Evolutionary conservation across 2,797 vertebrate species (phyloP).

Genomic region (Carapus acus): DNA sequence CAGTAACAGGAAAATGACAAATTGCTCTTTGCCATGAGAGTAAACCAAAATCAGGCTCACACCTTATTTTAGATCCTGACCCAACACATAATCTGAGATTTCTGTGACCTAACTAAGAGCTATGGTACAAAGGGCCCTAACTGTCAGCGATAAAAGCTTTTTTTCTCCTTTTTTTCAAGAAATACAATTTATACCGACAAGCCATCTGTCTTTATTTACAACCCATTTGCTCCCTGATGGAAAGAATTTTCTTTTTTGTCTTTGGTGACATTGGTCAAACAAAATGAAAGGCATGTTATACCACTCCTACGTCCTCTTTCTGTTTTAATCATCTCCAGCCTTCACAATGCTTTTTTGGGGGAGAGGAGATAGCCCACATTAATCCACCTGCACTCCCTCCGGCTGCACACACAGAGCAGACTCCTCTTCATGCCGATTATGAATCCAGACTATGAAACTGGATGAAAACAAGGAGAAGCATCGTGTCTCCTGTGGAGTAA

Average conservation of each 20-base stretch:
- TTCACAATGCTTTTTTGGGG: too few relatives aligned
- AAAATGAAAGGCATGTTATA: conserved; percentile 19
- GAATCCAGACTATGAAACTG: too few relatives aligned
- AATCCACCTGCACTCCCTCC: too few relatives aligned
- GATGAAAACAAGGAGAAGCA: too few relatives aligned
- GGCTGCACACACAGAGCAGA: too few relatives aligned
- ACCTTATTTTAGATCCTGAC: conserved; percentile 53
- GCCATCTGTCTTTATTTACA: conserved; percentile 9
- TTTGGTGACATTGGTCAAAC: conserved; percentile 8
- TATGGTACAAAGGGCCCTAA: conserved; percentile 33
- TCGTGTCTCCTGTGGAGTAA: not conserved
- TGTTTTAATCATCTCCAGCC: too few relatives aligned
- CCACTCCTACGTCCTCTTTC: too few relatives aligned
- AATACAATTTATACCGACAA: too few relatives aligned
- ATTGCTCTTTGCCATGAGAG: conserved; percentile 44
- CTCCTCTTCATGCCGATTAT: too few relatives aligned
- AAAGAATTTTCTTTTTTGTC: not conserved
- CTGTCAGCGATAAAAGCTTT: conserved; percentile 36
- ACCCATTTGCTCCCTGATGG: conserved; percentile 11
- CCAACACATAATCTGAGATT: conserved; percentile 47
- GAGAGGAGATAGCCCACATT: too few relatives aligned
- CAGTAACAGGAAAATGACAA: conserved; percentile 46
- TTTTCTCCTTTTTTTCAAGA: too few relatives aligned
- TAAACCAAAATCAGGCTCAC: conserved; percentile 38
- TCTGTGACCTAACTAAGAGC: conserved; percentile 47